These are phyloP conservation scores for Drosophila neonasuta DNA, from an alignment of 2,888 invertebrate genomes.

Conservation along the genomic window DNA sequence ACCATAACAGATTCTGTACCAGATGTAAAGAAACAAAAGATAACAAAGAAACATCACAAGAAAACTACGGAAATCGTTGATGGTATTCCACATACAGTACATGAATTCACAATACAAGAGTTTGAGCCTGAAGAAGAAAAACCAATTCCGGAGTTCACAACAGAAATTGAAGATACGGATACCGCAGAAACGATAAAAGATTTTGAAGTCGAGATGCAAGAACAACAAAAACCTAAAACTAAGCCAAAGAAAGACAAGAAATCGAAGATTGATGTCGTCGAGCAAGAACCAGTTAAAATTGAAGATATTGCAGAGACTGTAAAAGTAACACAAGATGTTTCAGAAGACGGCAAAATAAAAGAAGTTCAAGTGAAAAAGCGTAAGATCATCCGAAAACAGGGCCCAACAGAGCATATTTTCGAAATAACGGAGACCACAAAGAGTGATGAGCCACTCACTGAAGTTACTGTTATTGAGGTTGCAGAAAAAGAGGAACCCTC, in stretches of 20 bases:
- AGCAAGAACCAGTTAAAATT: constrained; percentile 56
- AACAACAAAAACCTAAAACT: constrained; percentile 37
- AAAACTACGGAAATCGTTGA: constrained; percentile 73
- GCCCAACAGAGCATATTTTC: constrained; percentile 81
- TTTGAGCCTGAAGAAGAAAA: constrained; percentile 60
- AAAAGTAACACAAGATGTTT: constrained; percentile 63
- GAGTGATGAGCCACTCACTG: constrained; percentile 80
- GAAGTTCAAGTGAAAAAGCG: constrained; percentile 82
- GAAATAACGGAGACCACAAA: constrained; percentile 81
- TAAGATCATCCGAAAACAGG: constrained; percentile 81
- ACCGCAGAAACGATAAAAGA: constrained; percentile 33
- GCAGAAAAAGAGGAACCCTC: constrained; percentile 50
- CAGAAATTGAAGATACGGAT: constrained; percentile 17
- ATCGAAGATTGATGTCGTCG: constrained; percentile 82
- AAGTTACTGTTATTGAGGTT: constrained; percentile 74
- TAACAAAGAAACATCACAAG: constrained; percentile 80
- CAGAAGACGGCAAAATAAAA: constrained; percentile 78
- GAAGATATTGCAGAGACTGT: constrained; percentile 70
- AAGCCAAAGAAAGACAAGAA: constrained; percentile 50
- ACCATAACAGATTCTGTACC: constrained; percentile 74
- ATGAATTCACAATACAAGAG: constrained; percentile 72
- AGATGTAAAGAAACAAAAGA: constrained; percentile 74
- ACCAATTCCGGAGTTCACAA: constrained; percentile 19
- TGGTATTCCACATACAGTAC: constrained; percentile 69
- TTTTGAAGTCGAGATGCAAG: constrained; percentile 60